Conservation (phyloP, 2,888 invertebrate genomes). For the Drosophila robusta region DNA sequence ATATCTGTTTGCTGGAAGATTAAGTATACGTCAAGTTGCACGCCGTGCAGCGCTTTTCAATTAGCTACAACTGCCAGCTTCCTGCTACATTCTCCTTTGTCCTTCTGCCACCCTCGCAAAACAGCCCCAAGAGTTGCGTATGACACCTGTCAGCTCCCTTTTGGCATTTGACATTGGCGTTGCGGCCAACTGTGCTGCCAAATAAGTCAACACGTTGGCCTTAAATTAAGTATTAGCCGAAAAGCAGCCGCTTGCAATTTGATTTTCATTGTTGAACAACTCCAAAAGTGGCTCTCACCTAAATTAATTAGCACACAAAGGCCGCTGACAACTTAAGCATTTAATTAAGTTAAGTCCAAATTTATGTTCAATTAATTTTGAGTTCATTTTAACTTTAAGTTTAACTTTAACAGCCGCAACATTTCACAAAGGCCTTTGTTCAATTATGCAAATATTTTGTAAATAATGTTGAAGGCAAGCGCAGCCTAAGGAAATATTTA, state of each 20-base stretch:
- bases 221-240: neutral
- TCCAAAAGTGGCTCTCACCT: conserved; percentile 1
- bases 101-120: neutral
- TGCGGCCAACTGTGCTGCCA: conserved; percentile 43
- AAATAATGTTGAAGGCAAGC: neutral
- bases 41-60: conserved; percentile 66
- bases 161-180: conserved; percentile 38
- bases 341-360: neutral
- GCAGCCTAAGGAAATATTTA: no score
- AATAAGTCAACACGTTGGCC: conserved; percentile 33
- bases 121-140: conserved; percentile 47
- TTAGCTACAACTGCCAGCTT: conserved; percentile 46
- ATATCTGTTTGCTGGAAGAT: conserved; percentile 51
- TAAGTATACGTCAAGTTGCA: conserved; percentile 77
- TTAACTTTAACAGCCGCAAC: neutral
- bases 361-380: neutral
- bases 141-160: conserved; percentile 52
- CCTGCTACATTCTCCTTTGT: neutral
- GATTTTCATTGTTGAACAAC: neutral
- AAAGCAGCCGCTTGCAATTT: neutral
- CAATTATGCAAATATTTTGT: neutral
- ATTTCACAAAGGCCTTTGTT: neutral
- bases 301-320: conserved; percentile 7
- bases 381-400: neutral
- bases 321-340: neutral